Base-by-base conservation (phyloP, 2,113 vertebrate species). In the Chitala chitala region DNA sequence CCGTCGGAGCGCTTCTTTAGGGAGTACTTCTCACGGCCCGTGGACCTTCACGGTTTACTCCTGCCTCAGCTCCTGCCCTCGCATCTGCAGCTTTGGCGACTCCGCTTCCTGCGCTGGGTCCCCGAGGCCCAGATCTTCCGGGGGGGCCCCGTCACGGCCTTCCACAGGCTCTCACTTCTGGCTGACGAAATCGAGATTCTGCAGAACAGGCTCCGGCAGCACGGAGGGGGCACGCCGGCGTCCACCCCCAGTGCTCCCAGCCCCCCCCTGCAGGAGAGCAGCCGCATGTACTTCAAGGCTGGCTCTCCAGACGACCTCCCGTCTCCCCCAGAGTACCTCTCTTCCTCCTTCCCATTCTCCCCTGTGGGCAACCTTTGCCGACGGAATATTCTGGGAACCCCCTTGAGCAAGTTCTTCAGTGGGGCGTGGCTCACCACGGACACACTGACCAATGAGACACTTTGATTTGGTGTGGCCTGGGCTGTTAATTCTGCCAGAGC, bases 371-470 rank as follows among this genome's bases (percentile, higher is more conserved):
- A 98, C 59, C 88, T 99, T 0, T 98, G 94, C 81, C 90, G 94
- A 69, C 91, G 93, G 3, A 93, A 91, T 83, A 90, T 94, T 79
- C 85, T 91, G 48, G 96, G 95, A 72, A 98, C 96, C 0, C 95
- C 96, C 0, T 86, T 99, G 36, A 97, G 94, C 86, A 98, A 98
- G 78, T 96, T 99, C 80, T 84, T 98, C 81, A 98, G 92, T 15
- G 96, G 95, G 77, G 95, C 97, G 80, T 98, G 96, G 96, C 86
- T 98, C 38, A 98, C 97, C 46, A 98, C 95, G 0, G 96, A 99
- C 89, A 98, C 96, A 0, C 90, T 99, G 36, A 92, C 92, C 69
- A 96, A 92, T 15, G 97, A 99, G 79, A 89, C 82, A 26, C 53
- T 87, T 15, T 92, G 80, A 90, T 31, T 0, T 44, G 69, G 20